Percentiles rank a stretch among this genome's conserved stretches.
Evolutionary conservation across 1,140 invertebrate species (phyloP).

Genomic region (Druon quercuslanigerum): DNA sequence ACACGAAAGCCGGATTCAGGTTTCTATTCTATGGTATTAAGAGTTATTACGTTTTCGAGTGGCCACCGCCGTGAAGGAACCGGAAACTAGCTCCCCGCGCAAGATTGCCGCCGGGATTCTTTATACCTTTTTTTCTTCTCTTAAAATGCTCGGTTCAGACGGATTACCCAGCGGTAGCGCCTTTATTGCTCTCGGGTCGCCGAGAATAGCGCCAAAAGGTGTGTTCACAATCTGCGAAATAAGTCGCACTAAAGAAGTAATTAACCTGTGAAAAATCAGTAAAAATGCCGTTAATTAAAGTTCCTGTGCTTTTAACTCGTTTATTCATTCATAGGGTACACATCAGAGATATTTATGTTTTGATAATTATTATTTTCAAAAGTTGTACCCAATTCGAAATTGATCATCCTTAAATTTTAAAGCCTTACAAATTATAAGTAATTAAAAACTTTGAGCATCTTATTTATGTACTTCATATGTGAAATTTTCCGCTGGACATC

Average conservation of each 20-base stretch:
- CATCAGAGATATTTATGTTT: too few species aligned
- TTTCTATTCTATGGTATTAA: slow-evolving; percentile 33
- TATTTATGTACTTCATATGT: too few species aligned
- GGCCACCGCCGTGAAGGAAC: not conserved
- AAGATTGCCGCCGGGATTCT: slow-evolving; percentile 7
- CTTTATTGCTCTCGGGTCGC: slow-evolving; percentile 3
- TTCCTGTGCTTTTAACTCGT: too few species aligned
- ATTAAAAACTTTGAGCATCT: too few species aligned
- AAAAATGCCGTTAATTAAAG: not conserved
- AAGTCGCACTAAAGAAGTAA: not conserved
- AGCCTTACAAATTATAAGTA: too few species aligned
- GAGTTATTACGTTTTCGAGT: slow-evolving; percentile 37
- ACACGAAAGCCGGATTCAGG: too few species aligned
- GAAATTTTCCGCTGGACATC: too few species aligned
- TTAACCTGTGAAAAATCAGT: not conserved
- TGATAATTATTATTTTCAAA: too few species aligned
- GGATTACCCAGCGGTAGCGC: slow-evolving; percentile 20
- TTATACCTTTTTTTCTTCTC: not conserved
- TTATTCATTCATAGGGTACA: too few species aligned
- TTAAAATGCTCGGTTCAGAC: not conserved
- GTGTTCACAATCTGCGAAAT: slow-evolving; percentile 23
- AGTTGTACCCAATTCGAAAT: too few species aligned
- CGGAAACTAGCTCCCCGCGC: slow-evolving; percentile 10
- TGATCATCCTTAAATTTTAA: too few species aligned
- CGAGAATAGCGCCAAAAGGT: slow-evolving; percentile 12